Conservation (phyloP, 2,797 vertebrate genomes). For the Falco rusticolus region DNA sequence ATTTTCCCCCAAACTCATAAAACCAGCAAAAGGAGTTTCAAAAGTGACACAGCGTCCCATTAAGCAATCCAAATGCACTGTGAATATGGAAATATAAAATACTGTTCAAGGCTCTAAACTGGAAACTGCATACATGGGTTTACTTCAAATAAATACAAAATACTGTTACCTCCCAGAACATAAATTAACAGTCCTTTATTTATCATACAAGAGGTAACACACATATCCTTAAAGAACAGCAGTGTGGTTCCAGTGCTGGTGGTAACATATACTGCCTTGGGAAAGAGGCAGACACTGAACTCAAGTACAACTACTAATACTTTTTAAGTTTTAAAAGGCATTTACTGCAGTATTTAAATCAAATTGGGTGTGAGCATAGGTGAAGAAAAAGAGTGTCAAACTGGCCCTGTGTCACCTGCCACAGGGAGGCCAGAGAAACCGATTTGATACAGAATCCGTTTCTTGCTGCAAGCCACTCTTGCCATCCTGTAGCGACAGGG, state of each 20-base stretch:
- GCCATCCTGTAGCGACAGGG: background rate
- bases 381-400: background rate
- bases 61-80: background rate
- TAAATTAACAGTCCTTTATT: conserved; percentile 19
- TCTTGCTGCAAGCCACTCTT: background rate
- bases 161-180: conserved; percentile 31
- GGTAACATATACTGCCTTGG: background rate
- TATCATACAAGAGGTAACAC: background rate
- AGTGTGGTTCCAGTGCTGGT: background rate
- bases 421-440: background rate
- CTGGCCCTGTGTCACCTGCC: background rate
- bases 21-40: background rate
- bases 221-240: background rate
- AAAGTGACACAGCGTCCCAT: background rate
- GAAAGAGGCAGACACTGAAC: background rate
- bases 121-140: background rate
- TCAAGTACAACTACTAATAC: background rate
- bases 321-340: background rate
- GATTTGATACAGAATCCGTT: background rate
- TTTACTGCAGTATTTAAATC: background rate
- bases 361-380: background rate
- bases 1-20: background rate
- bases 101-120: background rate
- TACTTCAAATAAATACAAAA: conserved; percentile 31
- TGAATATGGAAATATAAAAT: background rate